Conservation (phyloP, 2,113 vertebrate genomes). For the Bubo bubo region DNA sequence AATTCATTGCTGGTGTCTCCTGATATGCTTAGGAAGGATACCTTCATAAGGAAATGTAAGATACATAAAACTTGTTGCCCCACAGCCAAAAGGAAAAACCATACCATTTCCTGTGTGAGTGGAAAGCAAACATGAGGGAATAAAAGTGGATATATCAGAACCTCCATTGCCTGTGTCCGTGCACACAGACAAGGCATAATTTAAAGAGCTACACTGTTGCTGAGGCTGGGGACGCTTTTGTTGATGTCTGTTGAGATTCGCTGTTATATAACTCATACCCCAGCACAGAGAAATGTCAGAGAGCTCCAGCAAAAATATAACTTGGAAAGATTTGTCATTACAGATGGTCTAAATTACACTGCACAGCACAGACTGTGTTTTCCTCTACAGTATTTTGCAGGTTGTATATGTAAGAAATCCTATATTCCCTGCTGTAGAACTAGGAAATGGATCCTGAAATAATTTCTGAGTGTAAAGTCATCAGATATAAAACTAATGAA, state of each 20-base stretch:
- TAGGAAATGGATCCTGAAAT: not conserved
- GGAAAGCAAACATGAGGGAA: not conserved
- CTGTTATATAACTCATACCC: not conserved
- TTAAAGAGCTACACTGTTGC: not conserved
- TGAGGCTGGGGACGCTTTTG: not conserved
- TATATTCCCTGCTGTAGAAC: not conserved
- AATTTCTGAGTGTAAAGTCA: not conserved
- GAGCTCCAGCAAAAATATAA: not conserved
- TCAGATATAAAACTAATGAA: not conserved
- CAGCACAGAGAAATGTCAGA: not conserved
- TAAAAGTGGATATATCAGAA: not conserved
- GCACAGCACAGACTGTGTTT: not conserved
- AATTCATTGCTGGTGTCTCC: not conserved
- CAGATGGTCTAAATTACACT: not conserved
- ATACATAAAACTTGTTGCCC: not conserved
- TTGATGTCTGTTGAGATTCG: not conserved
- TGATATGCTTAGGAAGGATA: not conserved
- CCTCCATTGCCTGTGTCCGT: not conserved
- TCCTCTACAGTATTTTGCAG: not conserved
- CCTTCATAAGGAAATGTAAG: not conserved
- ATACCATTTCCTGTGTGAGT: not conserved
- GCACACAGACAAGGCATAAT: not conserved
- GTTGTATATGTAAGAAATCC: not conserved
- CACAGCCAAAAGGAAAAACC: not conserved
- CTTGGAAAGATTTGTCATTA: conserved; percentile 14